A percentile compares a stretch with the other conserved stretches of the same genome.
phyloP scores from a whole-genome alignment of 2,888 invertebrate species.

The Plutella xylostella region DNA sequence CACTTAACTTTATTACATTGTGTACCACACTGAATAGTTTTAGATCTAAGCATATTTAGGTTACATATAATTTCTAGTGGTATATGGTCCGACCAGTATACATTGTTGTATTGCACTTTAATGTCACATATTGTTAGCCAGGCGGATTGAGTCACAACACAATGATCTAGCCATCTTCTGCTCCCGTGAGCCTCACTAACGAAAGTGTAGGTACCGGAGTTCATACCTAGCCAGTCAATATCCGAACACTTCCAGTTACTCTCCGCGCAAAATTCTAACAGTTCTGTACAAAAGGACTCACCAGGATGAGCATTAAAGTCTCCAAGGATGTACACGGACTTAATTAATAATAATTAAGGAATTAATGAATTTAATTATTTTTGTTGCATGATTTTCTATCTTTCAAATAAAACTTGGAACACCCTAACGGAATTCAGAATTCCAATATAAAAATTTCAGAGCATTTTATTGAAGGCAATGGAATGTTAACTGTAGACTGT shows the following conservation, averaged over 20 bases:
- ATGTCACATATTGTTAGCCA: neutral
- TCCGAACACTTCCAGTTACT: slow-evolving; percentile 9
- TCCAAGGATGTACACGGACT: neutral
- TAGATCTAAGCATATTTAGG: neutral
- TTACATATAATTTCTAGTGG: slow-evolving; percentile 1
- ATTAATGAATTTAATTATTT: too few species aligned
- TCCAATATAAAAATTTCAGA: too few species aligned
- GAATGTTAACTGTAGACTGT: too few species aligned
- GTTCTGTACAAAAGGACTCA: slow-evolving; percentile 8
- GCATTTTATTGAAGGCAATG: too few species aligned
- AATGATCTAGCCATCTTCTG: slow-evolving; percentile 7
- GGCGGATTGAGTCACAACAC: neutral
- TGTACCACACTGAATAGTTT: neutral
- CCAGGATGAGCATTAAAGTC: too few species aligned
- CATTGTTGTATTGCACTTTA: neutral
- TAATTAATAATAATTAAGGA: too few species aligned
- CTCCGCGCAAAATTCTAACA: slow-evolving; percentile 7
- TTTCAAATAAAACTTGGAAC: too few species aligned
- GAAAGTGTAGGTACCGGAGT: too few species aligned
- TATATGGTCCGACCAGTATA: slow-evolving; percentile 2
- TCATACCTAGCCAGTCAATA: too few species aligned
- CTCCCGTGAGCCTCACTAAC: slow-evolving; percentile 2
- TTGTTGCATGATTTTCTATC: too few species aligned
- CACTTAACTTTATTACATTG: neutral
- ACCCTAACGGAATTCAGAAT: too few species aligned